Evolutionary conservation across 1,140 invertebrate genomes (phyloP).

Genomic region (Drosophila takahashii): DNA sequence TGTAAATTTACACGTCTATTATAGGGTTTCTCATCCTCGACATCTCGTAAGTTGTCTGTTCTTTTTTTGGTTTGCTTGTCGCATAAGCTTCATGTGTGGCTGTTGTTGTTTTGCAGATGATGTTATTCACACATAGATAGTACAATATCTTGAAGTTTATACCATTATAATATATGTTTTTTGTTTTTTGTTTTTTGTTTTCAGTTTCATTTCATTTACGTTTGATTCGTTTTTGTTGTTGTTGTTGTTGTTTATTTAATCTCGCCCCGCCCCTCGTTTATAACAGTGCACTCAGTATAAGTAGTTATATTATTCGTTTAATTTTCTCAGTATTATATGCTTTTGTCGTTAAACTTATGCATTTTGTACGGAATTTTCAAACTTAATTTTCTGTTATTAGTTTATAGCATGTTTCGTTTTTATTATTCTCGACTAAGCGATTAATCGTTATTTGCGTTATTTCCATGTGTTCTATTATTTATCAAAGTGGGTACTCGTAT

Average conservation of each 20-base stretch:
- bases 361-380: constrained; percentile 78
- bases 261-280: constrained; percentile 83
- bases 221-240: constrained; percentile 25
- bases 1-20: constrained; percentile 72
- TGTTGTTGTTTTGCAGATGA: constrained; percentile 40
- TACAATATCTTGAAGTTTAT: constrained; percentile 48
- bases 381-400: constrained; percentile 80
- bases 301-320: constrained; percentile 71
- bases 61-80: constrained; percentile 34
- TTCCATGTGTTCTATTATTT: constrained; percentile 57
- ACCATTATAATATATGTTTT: constrained; percentile 48
- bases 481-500: constrained; percentile 59
- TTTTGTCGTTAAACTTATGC: constrained; percentile 64
- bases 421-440: constrained; percentile 40
- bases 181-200: too few relatives aligned
- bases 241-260: constrained; percentile 64
- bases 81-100: constrained; percentile 68
- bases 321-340: constrained; percentile 53
- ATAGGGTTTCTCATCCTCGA: constrained; percentile 35
- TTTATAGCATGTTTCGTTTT: constrained; percentile 58
- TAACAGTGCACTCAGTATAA: constrained; percentile 84
- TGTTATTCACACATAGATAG: constrained; percentile 42
- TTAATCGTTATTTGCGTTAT: constrained; percentile 24
- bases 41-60: constrained; percentile 16
- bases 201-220: constrained; percentile 41